These are phyloP conservation scores for Phalloptychus januarius DNA, from an alignment of 2,797 vertebrate genomes.

Conservation along the genomic window DNA sequence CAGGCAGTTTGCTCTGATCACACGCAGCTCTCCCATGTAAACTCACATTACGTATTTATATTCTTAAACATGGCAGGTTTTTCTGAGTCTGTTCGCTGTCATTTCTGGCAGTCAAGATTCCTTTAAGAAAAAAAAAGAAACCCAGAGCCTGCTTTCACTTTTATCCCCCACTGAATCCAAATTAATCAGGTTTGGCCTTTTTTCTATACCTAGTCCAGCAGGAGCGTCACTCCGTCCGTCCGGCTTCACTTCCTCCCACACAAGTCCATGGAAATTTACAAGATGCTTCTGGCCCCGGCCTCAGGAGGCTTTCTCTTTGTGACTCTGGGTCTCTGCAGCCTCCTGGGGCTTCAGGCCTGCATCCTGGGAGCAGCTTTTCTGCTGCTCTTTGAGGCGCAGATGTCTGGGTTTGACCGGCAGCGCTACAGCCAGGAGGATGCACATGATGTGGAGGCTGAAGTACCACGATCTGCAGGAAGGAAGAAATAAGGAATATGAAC, in stretches of 20 bases:
- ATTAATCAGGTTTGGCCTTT: conserved; percentile 26
- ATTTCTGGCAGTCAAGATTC: conserved; percentile 14
- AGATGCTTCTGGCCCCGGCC: neutral
- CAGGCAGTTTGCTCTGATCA: conserved; percentile 14
- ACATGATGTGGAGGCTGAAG: conserved; percentile 87
- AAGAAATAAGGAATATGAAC: too few species aligned
- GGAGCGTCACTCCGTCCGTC: conserved; percentile 3
- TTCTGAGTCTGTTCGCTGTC: conserved; percentile 9
- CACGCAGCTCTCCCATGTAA: conserved; percentile 17
- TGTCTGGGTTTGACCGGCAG: conserved; percentile 86
- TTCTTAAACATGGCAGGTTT: conserved; percentile 4
- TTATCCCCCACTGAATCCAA: conserved; percentile 15
- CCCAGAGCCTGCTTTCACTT: conserved; percentile 3
- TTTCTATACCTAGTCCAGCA: conserved; percentile 20
- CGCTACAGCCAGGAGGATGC: conserved; percentile 84
- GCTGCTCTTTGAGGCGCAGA: conserved; percentile 74
- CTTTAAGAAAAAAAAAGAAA: conserved; percentile 15
- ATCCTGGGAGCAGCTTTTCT: conserved; percentile 59
- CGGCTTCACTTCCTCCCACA: conserved; percentile 35
- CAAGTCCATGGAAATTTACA: conserved; percentile 34
- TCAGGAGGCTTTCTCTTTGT: conserved; percentile 58
- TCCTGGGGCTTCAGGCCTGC: conserved; percentile 11
- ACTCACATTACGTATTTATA: conserved; percentile 16
- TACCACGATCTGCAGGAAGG: conserved; percentile 86
- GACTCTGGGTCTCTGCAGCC: conserved; percentile 36